Evolutionary conservation across 1,140 invertebrate genomes (phyloP), one percentile per base, ranked within the genome.

Genomic region (Tribolium madens): DNA sequence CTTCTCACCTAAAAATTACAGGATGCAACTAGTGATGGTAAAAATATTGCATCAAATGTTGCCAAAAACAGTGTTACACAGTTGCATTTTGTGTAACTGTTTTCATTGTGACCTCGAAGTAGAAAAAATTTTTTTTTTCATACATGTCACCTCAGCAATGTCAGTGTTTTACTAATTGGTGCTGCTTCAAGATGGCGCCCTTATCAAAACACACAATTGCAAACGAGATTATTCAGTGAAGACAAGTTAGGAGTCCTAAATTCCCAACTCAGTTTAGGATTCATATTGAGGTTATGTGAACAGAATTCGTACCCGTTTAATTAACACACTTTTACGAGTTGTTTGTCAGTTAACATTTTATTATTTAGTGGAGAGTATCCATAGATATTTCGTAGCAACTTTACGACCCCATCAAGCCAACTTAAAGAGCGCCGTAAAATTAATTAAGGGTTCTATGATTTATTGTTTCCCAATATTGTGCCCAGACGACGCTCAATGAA

Each of bases 321-420:
- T 64, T 64, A 64, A 64, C 57, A 64, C 57, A n/a, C 21, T 64
- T 64, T 64, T 64, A 64, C 57, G 57, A 64, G 57, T 64, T 64
- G 57, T 64, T 64, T 64, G 57, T 33, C 26, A 64, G 57, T 64
- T 64, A 64, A 36, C 57, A 64, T 64, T 64, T 64, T 64, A 64
- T 64, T 64, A 64, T 64, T 64, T 64, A 26, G 26, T 42, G 18
- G 57, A 33, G 57, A 64, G 57, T 64, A 64, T 64, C 57, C 57
- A 64, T 33, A 26, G 57, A 33, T 64, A 64, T 64, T 64, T 64
- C 57, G 17, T 64, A 33, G 9, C 10, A 33, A 33, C 57, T 64
- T 64, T 64, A 64, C 57, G 57, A 64, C 31, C 31, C 26, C 57
- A 64, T 64, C 57, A 64, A 64, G 7, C 57, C 21, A 33, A 64